Conservation (phyloP, 2,797 vertebrate genomes). For the Carcharodon carcharias region DNA sequence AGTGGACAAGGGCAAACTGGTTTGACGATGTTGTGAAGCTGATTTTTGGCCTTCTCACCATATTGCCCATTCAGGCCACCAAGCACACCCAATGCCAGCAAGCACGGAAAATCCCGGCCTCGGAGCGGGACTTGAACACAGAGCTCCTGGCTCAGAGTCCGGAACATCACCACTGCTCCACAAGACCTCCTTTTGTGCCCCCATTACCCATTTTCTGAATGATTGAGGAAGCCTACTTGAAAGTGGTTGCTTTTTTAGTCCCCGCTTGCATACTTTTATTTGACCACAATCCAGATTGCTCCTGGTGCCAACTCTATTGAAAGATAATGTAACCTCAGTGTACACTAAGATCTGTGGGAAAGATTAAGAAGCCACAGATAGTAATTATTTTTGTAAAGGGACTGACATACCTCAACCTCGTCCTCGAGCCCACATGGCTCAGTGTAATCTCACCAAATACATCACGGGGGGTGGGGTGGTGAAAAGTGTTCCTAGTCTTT, state of each 20-base stretch:
- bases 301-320: too few relatives aligned
- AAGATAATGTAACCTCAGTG: neutral
- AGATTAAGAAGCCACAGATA: neutral
- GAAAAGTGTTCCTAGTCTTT: neutral
- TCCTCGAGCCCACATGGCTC: neutral
- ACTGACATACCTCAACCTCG: neutral
- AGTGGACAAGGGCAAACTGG: too few relatives aligned
- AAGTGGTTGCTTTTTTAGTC: neutral
- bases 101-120: too few relatives aligned
- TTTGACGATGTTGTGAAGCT: neutral
- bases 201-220: neutral
- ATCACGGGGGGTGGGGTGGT: neutral
- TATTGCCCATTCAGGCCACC: too few relatives aligned
- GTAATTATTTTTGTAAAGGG: neutral
- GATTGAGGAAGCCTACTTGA: neutral
- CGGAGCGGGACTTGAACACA: neutral
- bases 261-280: too few relatives aligned
- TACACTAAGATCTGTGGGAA: neutral
- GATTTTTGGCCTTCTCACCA: too few relatives aligned
- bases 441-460: neutral
- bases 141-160: neutral
- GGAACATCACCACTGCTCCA: neutral
- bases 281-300: too few relatives aligned
- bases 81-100: too few relatives aligned
- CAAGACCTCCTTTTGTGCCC: neutral